A percentile compares a stretch with the other conserved stretches of the same genome.
These are phyloP conservation scores for Melolontha melolontha DNA, from an alignment of 2,888 invertebrate genomes.

Conservation along the genomic window DNA sequence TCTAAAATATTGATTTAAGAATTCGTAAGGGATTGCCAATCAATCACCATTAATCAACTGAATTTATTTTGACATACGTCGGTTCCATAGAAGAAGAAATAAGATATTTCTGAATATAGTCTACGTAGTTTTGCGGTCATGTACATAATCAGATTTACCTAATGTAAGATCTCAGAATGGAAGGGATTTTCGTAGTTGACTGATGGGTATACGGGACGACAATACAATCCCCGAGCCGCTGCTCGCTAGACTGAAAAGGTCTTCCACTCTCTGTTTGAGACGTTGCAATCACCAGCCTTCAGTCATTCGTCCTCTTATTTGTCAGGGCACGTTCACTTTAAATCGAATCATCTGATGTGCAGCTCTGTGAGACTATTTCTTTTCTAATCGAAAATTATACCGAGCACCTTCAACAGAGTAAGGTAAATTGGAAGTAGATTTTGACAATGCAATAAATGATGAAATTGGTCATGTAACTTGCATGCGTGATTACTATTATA, in stretches of 20 bases:
- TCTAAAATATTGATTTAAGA: too few relatives aligned
- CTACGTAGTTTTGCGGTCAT: background rate
- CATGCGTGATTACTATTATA: too few relatives aligned
- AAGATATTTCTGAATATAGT: too few relatives aligned
- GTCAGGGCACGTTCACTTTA: slow-evolving; percentile 30
- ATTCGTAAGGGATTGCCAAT: too few relatives aligned
- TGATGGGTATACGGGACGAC: slow-evolving; percentile 9
- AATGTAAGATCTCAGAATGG: slow-evolving; percentile 15
- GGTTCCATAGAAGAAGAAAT: too few relatives aligned
- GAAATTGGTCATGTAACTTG: too few relatives aligned
- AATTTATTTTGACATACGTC: too few relatives aligned
- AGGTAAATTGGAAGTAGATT: slow-evolving; percentile 11
- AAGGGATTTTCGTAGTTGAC: slow-evolving; percentile 10
- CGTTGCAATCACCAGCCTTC: slow-evolving; percentile 32
- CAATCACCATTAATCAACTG: too few relatives aligned
- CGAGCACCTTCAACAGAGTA: slow-evolving; percentile 3
- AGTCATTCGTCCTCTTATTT: slow-evolving; percentile 33
- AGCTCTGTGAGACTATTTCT: slow-evolving; percentile 20
- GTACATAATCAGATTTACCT: slow-evolving; percentile 25
- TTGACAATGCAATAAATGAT: background rate
- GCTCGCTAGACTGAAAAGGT: slow-evolving; percentile 31
- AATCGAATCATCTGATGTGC: slow-evolving; percentile 35
- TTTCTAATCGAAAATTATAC: slow-evolving; percentile 28
- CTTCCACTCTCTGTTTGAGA: slow-evolving; percentile 21
- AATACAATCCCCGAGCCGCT: slow-evolving; percentile 14